These are phyloP conservation scores for Plumapathes pennacea DNA, from an alignment of 92 coral and sea anemone genomes.

Conservation along the genomic window DNA sequence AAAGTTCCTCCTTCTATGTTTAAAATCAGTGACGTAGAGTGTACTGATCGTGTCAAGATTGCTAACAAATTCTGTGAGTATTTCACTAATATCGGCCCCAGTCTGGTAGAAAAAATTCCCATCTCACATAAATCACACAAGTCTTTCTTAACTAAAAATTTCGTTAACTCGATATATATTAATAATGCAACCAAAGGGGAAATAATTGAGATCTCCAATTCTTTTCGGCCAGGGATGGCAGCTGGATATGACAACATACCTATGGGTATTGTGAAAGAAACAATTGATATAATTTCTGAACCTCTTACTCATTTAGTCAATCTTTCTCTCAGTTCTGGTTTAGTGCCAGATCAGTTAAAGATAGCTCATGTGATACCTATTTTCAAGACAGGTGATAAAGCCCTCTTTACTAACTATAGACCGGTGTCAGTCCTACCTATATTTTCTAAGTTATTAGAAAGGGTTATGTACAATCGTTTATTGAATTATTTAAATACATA, in stretches of 20 bases:
- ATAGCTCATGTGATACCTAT: constrained; percentile 32
- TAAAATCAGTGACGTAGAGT: constrained; percentile 7
- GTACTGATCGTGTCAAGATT: constrained; percentile 19
- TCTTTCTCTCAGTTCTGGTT: constrained; percentile 21
- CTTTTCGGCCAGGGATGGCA: constrained; percentile 18
- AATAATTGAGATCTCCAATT: constrained; percentile 12
- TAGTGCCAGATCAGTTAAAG: constrained; percentile 32
- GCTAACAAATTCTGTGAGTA: constrained; percentile 35
- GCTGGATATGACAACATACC: constrained; percentile 35
- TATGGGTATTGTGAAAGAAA: constrained; percentile 24
- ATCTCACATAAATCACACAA: neutral
- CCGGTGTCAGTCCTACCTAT: constrained; percentile 35
- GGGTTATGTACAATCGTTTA: constrained; percentile 28
- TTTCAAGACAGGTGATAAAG: constrained; percentile 15
- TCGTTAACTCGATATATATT: constrained; percentile 17
- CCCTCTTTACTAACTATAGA: constrained; percentile 20
- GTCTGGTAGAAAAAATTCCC: constrained; percentile 20
- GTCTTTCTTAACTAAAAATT: constrained; percentile 3
- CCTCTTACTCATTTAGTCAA: constrained; percentile 35
- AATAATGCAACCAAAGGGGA: constrained; percentile 24
- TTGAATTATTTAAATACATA: constrained; percentile 8
- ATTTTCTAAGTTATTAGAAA: constrained; percentile 27
- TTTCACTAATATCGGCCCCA: constrained; percentile 33
- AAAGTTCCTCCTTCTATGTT: constrained; percentile 8
- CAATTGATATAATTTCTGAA: constrained; percentile 20